Percentiles rank a stretch among this genome's conserved stretches.
phyloP scores from a whole-genome alignment of 37 sponge, comb jelly and placozoan genomes.

The Geodia barretti region DNA sequence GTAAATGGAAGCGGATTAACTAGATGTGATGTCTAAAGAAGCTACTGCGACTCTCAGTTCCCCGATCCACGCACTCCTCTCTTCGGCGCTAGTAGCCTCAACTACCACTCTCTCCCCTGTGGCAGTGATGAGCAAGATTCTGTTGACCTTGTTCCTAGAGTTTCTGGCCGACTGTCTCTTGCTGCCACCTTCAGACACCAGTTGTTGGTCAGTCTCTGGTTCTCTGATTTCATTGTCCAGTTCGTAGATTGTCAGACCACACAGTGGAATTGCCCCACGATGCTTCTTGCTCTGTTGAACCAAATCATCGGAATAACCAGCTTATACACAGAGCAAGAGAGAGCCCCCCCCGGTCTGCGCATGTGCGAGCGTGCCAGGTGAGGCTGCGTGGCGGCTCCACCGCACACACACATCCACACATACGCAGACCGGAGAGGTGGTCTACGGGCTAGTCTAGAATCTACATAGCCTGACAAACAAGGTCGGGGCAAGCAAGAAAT shows the following conservation, averaged over 20 bases:
- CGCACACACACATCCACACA: no score
- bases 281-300: slow-evolving; percentile 5
- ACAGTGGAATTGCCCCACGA: slow-evolving; percentile 43
- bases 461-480: no score
- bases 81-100: slow-evolving; percentile 32
- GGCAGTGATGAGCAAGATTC: slow-evolving; percentile 39
- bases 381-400: no score
- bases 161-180: background rate
- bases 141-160: background rate
- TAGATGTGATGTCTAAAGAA: background rate
- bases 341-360: no score
- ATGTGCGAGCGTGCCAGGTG: no score
- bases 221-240: slow-evolving; percentile 20
- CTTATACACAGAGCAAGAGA: no score
- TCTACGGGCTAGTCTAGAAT: no score
- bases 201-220: background rate
- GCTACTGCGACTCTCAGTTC: slow-evolving; percentile 9
- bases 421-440: no score
- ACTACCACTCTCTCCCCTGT: slow-evolving; percentile 19
- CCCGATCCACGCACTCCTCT: slow-evolving; percentile 38
- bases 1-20: no score
- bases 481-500: no score
- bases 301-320: background rate
- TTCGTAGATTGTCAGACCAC: slow-evolving; percentile 19
- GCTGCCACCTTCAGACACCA: background rate